Base-by-base conservation (phyloP, 2,113 vertebrate species). In the Eubucco bourcierii region DNA sequence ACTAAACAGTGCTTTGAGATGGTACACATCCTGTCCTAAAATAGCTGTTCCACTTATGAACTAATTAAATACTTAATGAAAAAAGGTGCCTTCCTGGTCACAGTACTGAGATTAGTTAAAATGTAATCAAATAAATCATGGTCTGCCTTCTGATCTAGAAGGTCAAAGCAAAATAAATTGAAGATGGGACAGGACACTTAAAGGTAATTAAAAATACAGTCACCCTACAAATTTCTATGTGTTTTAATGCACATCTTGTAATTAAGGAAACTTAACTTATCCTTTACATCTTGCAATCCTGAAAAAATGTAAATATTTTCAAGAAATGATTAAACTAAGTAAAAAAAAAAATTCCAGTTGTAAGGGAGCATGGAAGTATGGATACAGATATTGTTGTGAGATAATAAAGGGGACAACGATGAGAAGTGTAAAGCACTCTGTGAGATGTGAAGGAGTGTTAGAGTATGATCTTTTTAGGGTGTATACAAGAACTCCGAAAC, bases 401-500 rank as follows among this genome's bases (percentile, higher is more conserved):
- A 34, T 28, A 60, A 82, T 24, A 39, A 77, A 66, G 20, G 64
- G 18, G n/a, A 47, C 31, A 61, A 9, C 56, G 8, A 19, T 61
- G 24, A 72, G 28, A 52, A 4, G 5, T 52, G 7, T 58, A 33
- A 50, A 12, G 41, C 3, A 23, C 9, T 52, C 12, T 8, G n/a
- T 31, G 28, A 60, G 59, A 46, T 68, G 4, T 33, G n/a, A 44
- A 80, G 20, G 14, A 41, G 12, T 34, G 6, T 39, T 70, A 33
- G 13, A 74, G 3, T 53, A 16, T 8, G 15, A 28, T 59, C 10
- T 73, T 63, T 63, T 29, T 33, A 70, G 47, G 23, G 16, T 33
- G 3, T 25, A 2, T 47, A 60, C 18, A 37, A n/a, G 12, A 44
- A 12, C 7, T 6, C 14, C 6, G 11, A 10, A 4, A 3, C 4